Base-by-base conservation (phyloP, 2,888 invertebrate genomes). In the Pachycephus smyrnensis region DNA sequence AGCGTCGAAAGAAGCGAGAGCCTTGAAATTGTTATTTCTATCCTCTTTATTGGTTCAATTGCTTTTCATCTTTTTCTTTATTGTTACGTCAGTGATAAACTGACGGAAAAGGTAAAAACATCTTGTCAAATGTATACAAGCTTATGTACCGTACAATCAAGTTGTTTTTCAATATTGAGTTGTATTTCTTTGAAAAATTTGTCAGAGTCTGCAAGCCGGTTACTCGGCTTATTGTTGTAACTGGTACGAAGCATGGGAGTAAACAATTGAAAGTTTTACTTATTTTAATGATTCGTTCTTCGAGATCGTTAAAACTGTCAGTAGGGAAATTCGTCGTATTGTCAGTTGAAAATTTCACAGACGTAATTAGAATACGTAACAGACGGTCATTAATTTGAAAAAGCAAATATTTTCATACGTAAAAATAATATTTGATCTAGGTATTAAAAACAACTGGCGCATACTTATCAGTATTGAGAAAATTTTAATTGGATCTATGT, bases 31-130 rank as follows among this genome's bases (percentile, higher is more conserved):
- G 31, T 71, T 71, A 33, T 71, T 55, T 55, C 55, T 55, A 55
- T 55, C 1, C 23, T 55, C 23, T 55, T 55, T 55, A 55, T 55
- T 55, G 55, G 55, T 23, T 55, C 55, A 55, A 71, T 71, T 33
- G 71, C 71, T 15, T 71, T 71, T 23, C 71, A 71, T 3, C 71
- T 71, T 23, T 71, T 71, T 71, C 71, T 71, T 11, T 71, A 71
- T 23, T 71, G 71, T 33, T 71, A 32, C 11, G 33, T 71, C 31
- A 71, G 71, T 32, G 71, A 71, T 12, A 33, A 71, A 33, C 15
- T 71, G 12, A 32, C 12, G 12, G 32, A 71, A 12, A 71, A 71
- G 71, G 71, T 71, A 71, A 31, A 32, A 71, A 32, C 4, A 30
- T 2, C 33, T 32, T 71, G 3, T 15, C 15, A 23, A 55, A 55